Conservation (phyloP, 2,797 vertebrate genomes). For the Fratercula arctica region DNA sequence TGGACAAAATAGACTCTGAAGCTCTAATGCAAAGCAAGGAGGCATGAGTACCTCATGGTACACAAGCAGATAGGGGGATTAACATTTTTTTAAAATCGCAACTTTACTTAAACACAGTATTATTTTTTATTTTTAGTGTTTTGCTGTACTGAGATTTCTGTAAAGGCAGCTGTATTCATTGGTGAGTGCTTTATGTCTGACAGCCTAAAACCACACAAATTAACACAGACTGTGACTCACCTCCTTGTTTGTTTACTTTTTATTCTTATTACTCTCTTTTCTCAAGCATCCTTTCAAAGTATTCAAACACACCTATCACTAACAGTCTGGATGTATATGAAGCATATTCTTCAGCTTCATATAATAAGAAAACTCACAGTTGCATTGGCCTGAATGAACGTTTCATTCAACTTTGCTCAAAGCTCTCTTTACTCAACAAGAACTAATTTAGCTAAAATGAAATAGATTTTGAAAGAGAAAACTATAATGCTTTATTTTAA, state of each 20-base stretch:
- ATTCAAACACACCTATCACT: neutral
- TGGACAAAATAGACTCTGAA: neutral
- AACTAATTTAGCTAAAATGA: neutral
- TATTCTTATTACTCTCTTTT: neutral
- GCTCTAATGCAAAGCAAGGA: neutral
- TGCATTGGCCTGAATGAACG: neutral
- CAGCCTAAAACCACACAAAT: neutral
- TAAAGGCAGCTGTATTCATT: neutral
- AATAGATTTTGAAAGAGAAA: neutral
- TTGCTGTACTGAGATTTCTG: neutral
- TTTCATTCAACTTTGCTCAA: neutral
- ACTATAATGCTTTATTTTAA: neutral
- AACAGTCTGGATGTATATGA: neutral
- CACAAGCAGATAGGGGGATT: neutral
- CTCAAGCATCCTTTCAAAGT: neutral
- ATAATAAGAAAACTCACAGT: neutral
- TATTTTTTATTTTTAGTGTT: neutral
- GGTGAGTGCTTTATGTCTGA: neutral
- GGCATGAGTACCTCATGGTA: neutral
- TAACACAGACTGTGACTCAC: neutral
- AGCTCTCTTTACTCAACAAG: neutral
- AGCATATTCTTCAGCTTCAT: neutral
- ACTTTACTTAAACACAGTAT: neutral
- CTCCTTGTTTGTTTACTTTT: neutral
- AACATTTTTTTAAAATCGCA: neutral